A percentile compares a stretch with the other conserved stretches of the same genome.
Evolutionary conservation across 2,888 invertebrate genomes (phyloP).

Genomic region (Drosophila meridionalis): DNA sequence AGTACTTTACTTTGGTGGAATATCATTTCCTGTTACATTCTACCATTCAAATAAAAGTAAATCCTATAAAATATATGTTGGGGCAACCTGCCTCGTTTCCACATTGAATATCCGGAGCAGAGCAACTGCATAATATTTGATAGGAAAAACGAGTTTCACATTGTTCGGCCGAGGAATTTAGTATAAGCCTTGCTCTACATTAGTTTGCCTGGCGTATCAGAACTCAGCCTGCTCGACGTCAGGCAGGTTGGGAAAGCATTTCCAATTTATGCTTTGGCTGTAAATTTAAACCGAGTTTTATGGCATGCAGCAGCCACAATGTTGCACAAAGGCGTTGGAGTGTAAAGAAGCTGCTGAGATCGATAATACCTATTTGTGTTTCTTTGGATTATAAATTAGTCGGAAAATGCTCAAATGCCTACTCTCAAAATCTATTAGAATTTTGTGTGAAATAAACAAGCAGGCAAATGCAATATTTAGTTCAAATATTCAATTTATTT

Average conservation of each 20-base stretch:
- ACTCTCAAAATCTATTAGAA: slow-evolving; percentile 13
- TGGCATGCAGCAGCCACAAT: slow-evolving; percentile 29
- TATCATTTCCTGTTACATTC: background rate
- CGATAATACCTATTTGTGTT: slow-evolving; percentile 11
- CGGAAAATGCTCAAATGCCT: background rate
- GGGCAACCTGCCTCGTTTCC: background rate
- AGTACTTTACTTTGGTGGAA: background rate
- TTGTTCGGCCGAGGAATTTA: background rate
- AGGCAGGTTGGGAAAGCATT: slow-evolving; percentile 4
- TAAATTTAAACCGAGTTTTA: slow-evolving; percentile 36
- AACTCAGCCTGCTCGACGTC: background rate
- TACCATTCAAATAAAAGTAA: background rate
- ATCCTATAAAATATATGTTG: background rate
- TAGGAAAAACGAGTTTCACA: background rate
- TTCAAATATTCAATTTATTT: background rate
- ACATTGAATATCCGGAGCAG: background rate
- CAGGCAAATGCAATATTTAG: slow-evolving; percentile 4
- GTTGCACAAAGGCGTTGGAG: slow-evolving; percentile 35
- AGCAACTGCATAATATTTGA: slow-evolving; percentile 4
- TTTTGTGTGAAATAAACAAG: background rate
- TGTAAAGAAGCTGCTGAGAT: slow-evolving; percentile 5
- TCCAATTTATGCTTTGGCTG: slow-evolving; percentile 38
- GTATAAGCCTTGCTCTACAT: background rate
- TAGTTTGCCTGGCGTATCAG: background rate
- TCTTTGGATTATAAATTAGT: slow-evolving; percentile 25